A percentile compares a stretch with the other conserved stretches of the same genome.
Evolutionary conservation across 2,888 invertebrate genomes (phyloP).

Genomic region (Calephelis perditalis): DNA sequence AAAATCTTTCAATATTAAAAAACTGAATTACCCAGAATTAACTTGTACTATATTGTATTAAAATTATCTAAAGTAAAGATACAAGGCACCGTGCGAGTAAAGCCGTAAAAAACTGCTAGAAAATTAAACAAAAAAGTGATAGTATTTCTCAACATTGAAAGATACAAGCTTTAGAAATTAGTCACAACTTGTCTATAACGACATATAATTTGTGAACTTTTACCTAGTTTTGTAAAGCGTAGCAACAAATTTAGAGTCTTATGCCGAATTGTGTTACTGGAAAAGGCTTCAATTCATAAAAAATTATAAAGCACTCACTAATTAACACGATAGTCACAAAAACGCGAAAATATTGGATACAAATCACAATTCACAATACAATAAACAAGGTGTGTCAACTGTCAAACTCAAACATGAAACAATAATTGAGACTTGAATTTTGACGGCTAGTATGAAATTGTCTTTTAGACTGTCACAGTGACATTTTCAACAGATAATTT

Average conservation of each 20-base stretch:
- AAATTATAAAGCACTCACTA: constrained; percentile 25
- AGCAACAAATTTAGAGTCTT: constrained; percentile 14
- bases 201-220: constrained; percentile 23
- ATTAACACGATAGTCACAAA: constrained; percentile 21
- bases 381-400: constrained; percentile 34
- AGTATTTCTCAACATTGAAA: neutral
- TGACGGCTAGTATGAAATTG: no score
- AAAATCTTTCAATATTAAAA: no score
- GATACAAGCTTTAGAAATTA: neutral
- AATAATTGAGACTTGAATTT: neutral
- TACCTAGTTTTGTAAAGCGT: constrained; percentile 32
- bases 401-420: constrained; percentile 38
- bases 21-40: no score
- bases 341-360: constrained; percentile 11
- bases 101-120: no score
- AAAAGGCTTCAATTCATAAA: constrained; percentile 16
- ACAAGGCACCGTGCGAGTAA: no score
- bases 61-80: no score
- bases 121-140: no score
- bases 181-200: constrained; percentile 13
- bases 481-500: no score
- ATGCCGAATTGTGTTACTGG: constrained; percentile 14
- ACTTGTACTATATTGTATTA: no score
- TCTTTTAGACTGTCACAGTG: no score
- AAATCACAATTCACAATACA: constrained; percentile 20